Evolutionary conservation across 1,140 invertebrate genomes (phyloP).

Genomic region (Yoshiicerus persimilis): DNA sequence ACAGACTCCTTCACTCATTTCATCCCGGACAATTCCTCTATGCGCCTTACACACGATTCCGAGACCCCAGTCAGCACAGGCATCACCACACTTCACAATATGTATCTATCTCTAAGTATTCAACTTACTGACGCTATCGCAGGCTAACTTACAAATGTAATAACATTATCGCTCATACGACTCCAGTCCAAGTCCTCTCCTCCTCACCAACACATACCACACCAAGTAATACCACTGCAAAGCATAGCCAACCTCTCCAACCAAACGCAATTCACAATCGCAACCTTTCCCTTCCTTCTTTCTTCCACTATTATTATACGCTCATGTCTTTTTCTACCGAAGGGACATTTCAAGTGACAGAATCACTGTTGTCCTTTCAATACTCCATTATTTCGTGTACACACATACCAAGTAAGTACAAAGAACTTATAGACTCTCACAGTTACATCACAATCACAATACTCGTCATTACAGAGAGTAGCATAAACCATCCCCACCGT

Average conservation of each 20-base stretch:
- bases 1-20: background rate
- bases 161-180: too few species aligned
- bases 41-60: background rate
- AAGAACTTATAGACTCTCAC: background rate
- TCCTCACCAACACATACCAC: too few species aligned
- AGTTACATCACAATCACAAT: background rate
- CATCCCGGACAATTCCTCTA: background rate
- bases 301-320: background rate
- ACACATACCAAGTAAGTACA: background rate
- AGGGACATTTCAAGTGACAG: background rate
- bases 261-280: background rate
- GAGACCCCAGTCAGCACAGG: background rate
- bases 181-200: too few species aligned
- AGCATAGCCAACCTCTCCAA: background rate
- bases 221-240: too few species aligned
- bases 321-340: background rate
- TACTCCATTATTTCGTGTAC: background rate
- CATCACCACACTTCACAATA: background rate
- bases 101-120: background rate
- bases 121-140: background rate
- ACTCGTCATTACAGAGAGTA: background rate
- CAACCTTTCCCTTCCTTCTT: background rate
- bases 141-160: background rate
- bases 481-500: background rate
- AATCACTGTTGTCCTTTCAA: background rate